Evolutionary conservation across 2,888 invertebrate genomes (phyloP).

Genomic region (Allygus modestus): DNA sequence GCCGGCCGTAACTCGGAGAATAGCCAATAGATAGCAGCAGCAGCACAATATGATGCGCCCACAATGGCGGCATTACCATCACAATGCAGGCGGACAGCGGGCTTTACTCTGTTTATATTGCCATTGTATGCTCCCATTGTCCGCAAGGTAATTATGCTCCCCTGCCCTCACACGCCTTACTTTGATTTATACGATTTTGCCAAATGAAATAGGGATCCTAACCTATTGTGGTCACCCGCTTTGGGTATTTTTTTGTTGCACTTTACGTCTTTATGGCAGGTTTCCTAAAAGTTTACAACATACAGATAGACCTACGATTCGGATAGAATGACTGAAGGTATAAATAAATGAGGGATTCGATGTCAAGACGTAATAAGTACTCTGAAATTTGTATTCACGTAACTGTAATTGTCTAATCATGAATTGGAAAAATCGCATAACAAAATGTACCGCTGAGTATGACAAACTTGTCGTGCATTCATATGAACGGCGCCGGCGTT

Average conservation of each 20-base stretch:
- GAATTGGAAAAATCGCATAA: too few species aligned
- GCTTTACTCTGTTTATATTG: slow-evolving; percentile 62
- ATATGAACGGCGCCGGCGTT: too few species aligned
- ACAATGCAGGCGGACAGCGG: slow-evolving; percentile 53
- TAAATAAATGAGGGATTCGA: too few species aligned
- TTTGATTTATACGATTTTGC: slow-evolving; percentile 62
- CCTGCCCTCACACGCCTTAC: slow-evolving; percentile 56
- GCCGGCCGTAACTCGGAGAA: slow-evolving; percentile 42
- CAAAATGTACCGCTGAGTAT: too few species aligned
- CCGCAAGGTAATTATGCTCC: slow-evolving; percentile 57
- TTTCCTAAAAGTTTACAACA: too few species aligned
- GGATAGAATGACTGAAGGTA: too few species aligned
- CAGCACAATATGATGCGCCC: slow-evolving; percentile 53
- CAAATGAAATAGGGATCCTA: slow-evolving; percentile 59
- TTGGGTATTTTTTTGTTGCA: slow-evolving; percentile 22
- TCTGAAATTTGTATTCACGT: too few species aligned
- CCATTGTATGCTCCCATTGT: slow-evolving; percentile 48
- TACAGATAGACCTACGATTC: too few species aligned
- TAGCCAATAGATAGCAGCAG: slow-evolving; percentile 60
- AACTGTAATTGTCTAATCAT: too few species aligned
- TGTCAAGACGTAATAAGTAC: too few species aligned
- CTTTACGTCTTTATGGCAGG: neutral
- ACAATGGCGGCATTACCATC: slow-evolving; percentile 55
- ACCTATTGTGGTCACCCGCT: slow-evolving; percentile 51
- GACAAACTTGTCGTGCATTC: too few species aligned